Base-by-base conservation (phyloP, 2,113 vertebrate species). In the Hippoglossus stenolepis region DNA sequence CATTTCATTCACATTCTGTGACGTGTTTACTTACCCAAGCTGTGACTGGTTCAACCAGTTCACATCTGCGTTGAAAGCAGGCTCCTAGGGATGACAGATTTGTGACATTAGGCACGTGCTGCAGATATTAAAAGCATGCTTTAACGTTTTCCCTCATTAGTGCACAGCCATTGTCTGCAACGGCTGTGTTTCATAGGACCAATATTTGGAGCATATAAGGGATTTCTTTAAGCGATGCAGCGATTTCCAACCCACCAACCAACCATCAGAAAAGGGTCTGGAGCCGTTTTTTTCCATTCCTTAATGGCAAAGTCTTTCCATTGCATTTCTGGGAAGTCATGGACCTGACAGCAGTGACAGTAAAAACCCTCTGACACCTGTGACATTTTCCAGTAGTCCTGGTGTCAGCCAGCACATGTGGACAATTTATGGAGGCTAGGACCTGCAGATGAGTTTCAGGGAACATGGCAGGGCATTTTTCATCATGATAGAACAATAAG, bases 371-470 rank as follows among this genome's bases (percentile, higher is more conserved):
- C 60, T 59, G 79, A 94, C 90, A 94, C 91, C 91, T 91, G 86
- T 92, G 93, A 94, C 89, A 92, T 86, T 93, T 94, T 92, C 92
- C 94, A 94, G 90, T 80, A 73, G 85, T 79, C 64, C 65, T 51
- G 21, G 66, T 92, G 85, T 91, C 83, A 89, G 89, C 76, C 81
- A 87, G 87, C 89, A 90, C 64, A 89, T 90, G 84, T 87, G 79
- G 79, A 83, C 86, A 76, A 75, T 87, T 76, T 82, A 40, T 63
- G 69, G 69, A 73, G 59, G 73, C 87, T 70, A 76, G 65, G 65
- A 80, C 59, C 74, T 85, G 75, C 79, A 61, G 61, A 63, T 81
- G 72, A 80, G 66, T 69, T 75, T 87, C 70, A 82, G 74, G 65
- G 74, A 87, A 90, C 88, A 85, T 66, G 63, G 59, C 67, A 40